These are phyloP conservation scores for Timandra comae DNA, from an alignment of 2,888 invertebrate species.

Conservation along the genomic window DNA sequence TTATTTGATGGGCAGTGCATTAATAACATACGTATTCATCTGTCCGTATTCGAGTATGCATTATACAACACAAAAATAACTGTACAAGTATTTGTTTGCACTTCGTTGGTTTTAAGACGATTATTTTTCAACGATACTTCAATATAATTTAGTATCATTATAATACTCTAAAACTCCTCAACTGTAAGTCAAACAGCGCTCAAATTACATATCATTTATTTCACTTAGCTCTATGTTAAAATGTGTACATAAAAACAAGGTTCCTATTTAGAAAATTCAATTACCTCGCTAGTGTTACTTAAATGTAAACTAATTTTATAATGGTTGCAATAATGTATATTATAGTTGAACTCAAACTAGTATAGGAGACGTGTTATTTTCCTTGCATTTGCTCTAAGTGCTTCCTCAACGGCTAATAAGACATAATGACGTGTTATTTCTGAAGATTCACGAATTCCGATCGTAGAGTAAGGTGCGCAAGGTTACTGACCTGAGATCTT, in stretches of 20 bases:
- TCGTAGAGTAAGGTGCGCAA: slow-evolving; percentile 51
- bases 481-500: slow-evolving; percentile 66
- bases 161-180: slow-evolving; percentile 8
- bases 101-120: slow-evolving; percentile 51
- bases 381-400: slow-evolving; percentile 66
- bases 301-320: slow-evolving; percentile 47
- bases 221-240: slow-evolving; percentile 1
- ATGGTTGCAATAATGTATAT: slow-evolving; percentile 50
- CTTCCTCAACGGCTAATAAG: slow-evolving; percentile 69
- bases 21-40: slow-evolving; percentile 40
- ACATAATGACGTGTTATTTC: slow-evolving; percentile 70
- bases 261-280: slow-evolving; percentile 13
- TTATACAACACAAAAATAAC: slow-evolving; percentile 51
- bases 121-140: slow-evolving; percentile 29
- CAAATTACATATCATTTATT: slow-evolving; percentile 9
- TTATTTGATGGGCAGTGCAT: slow-evolving; percentile 42
- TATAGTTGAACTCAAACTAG: slow-evolving; percentile 44
- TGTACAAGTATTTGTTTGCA: slow-evolving; percentile 52
- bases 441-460: slow-evolving; percentile 71
- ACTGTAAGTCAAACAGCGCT: slow-evolving; percentile 6
- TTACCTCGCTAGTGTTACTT: slow-evolving; percentile 17
- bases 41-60: slow-evolving; percentile 43
- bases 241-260: slow-evolving; percentile 1
- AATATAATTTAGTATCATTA: slow-evolving; percentile 20
- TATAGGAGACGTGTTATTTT: slow-evolving; percentile 56